phyloP scores from a whole-genome alignment of 2,888 invertebrate genomes.

The Mantis religiosa region DNA sequence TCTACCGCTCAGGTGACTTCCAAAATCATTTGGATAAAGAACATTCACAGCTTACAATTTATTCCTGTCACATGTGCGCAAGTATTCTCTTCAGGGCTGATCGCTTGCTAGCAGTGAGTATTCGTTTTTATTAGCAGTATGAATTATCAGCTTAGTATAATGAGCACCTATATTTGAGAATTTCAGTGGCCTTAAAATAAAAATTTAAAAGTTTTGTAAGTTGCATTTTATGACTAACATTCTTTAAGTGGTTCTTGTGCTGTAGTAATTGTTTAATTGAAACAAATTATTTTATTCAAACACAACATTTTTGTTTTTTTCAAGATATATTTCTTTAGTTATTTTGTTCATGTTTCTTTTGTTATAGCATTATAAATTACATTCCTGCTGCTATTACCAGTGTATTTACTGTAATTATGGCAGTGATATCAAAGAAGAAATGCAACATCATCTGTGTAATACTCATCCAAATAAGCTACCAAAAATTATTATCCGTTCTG shows the following conservation, averaged over 20 bases:
- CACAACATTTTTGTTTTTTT: no score
- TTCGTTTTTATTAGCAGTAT: no score
- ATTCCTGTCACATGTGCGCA: slow-evolving; percentile 31
- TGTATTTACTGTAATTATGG: slow-evolving; percentile 51
- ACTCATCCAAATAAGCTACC: slow-evolving; percentile 45
- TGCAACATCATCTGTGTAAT: slow-evolving; percentile 49
- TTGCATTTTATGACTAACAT: no score
- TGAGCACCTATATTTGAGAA: no score
- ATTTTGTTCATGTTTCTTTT: not conserved
- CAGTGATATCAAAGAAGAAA: slow-evolving; percentile 40
- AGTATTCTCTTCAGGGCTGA: slow-evolving; percentile 22
- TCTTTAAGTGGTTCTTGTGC: no score
- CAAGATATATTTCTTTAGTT: no score
- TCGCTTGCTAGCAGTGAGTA: slow-evolving; percentile 28
- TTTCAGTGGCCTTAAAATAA: no score
- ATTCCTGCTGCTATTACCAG: slow-evolving; percentile 47
- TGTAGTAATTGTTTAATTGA: no score
- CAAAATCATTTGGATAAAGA: slow-evolving; percentile 21
- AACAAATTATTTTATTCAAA: no score
- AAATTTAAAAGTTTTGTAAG: no score
- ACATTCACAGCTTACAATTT: slow-evolving; percentile 26
- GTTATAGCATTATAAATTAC: slow-evolving; percentile 44
- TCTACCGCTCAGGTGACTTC: slow-evolving; percentile 42
- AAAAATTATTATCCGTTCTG: slow-evolving; percentile 40
- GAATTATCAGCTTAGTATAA: not conserved